Evolutionary conservation across 1,140 invertebrate genomes (phyloP).

Genomic region (Thaumatotibia leucotreta): DNA sequence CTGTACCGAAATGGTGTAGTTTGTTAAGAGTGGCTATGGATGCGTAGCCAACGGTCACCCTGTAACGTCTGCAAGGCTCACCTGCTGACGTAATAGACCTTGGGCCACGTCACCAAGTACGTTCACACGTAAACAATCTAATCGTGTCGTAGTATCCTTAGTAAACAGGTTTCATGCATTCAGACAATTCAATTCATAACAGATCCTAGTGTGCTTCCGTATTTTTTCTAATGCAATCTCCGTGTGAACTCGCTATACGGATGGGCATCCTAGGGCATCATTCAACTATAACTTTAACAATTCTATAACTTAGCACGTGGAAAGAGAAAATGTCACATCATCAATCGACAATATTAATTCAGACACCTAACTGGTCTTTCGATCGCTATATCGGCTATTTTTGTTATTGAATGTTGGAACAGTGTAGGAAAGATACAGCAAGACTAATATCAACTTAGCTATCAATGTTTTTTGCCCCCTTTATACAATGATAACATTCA

Average conservation of each 20-base stretch:
- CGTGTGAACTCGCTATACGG: background rate
- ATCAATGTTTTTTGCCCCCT: background rate
- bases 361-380: too few relatives aligned
- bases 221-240: background rate
- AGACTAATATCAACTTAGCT: too few relatives aligned
- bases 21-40: background rate
- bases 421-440: too few relatives aligned
- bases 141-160: slow-evolving; percentile 20
- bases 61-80: slow-evolving; percentile 8
- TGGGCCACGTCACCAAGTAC: slow-evolving; percentile 34
- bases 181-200: slow-evolving; percentile 43
- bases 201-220: slow-evolving; percentile 19
- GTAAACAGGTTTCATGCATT: slow-evolving; percentile 37
- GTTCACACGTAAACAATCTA: slow-evolving; percentile 43
- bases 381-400: too few relatives aligned
- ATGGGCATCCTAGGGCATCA: background rate
- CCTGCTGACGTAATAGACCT: slow-evolving; percentile 39
- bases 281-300: too few relatives aligned
- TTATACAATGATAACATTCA: background rate
- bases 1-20: background rate
- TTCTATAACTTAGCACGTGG: too few relatives aligned
- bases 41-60: slow-evolving; percentile 13
- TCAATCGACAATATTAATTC: too few relatives aligned
- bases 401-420: too few relatives aligned
- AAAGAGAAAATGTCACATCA: too few relatives aligned